Evolutionary conservation across 2,113 vertebrate species (phyloP).

Genomic region (Panthera tigris): DNA sequence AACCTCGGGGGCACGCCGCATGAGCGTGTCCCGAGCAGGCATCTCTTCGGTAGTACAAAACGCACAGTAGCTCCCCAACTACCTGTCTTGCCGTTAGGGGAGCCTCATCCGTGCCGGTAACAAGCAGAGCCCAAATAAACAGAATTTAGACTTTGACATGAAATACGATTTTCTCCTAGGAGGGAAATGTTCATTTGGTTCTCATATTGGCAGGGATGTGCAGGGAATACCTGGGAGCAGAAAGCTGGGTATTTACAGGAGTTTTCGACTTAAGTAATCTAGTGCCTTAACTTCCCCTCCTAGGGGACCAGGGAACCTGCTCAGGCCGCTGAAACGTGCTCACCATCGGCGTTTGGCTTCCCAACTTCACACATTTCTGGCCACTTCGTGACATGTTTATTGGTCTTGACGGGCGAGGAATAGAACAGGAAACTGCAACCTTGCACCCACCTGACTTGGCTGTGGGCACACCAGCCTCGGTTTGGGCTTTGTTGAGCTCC

Average conservation of each 20-base stretch:
- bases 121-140: neutral
- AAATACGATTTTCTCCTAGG: neutral
- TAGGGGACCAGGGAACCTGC: conserved; percentile 51
- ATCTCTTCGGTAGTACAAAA: conserved; percentile 72
- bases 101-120: fast-evolving
- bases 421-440: conserved; percentile 68
- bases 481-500: conserved; percentile 33
- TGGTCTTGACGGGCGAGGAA: conserved; percentile 65
- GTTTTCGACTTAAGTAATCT: conserved; percentile 30
- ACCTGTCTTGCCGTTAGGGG: conserved; percentile 33
- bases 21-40: conserved; percentile 68
- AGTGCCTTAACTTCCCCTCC: conserved; percentile 62
- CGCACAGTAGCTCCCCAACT: conserved; percentile 58
- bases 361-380: conserved; percentile 71
- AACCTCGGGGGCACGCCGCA: conserved; percentile 41
- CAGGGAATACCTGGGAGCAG: neutral
- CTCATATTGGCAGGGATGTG: neutral
- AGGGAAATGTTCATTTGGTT: neutral
- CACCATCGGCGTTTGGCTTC: conserved; percentile 71
- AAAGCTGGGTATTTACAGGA: neutral
- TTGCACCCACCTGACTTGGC: conserved; percentile 45
- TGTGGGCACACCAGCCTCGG: conserved; percentile 44
- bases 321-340: conserved; percentile 28
- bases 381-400: conserved; percentile 79
- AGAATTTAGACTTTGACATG: neutral